These are phyloP conservation scores for Phyllotreta cruciferae DNA, from an alignment of 2,888 invertebrate genomes.

Conservation along the genomic window DNA sequence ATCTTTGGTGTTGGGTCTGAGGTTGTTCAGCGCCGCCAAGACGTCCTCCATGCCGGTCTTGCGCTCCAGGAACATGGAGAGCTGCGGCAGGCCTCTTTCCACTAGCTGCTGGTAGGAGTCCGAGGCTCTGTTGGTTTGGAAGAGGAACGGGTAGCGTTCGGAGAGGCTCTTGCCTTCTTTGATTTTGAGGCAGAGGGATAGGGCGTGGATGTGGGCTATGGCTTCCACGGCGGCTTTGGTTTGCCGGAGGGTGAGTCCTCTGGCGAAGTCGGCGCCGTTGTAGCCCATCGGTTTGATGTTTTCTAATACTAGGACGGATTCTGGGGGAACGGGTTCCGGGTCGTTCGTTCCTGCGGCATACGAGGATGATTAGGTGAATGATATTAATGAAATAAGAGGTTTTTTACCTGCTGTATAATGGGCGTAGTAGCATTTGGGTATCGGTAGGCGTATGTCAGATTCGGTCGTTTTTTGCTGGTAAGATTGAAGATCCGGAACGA, in stretches of 20 bases:
- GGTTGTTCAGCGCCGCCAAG: conserved; percentile 65
- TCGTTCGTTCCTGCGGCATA: conserved; percentile 53
- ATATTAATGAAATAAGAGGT: neutral
- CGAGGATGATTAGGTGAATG: neutral
- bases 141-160: conserved; percentile 71
- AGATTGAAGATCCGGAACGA: conserved; percentile 72
- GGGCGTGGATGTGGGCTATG: conserved; percentile 76
- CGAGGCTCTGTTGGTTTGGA: conserved; percentile 79
- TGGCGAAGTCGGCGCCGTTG: conserved; percentile 72
- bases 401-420: conserved; percentile 62
- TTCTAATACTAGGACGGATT: conserved; percentile 77
- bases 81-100: conserved; percentile 77
- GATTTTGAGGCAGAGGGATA: conserved; percentile 71
- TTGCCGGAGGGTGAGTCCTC: conserved; percentile 70
- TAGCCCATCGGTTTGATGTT: conserved; percentile 74
- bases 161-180: conserved; percentile 63
- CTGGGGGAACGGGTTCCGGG: conserved; percentile 61
- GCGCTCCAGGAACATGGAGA: conserved; percentile 74
- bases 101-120: conserved; percentile 82
- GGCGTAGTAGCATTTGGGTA: conserved; percentile 75
- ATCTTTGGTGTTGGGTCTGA: conserved; percentile 73
- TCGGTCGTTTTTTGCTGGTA: conserved; percentile 62
- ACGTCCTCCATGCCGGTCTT: conserved; percentile 70
- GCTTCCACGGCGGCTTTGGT: conserved; percentile 74
- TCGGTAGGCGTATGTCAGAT: conserved; percentile 65